Evolutionary conservation across 2,888 invertebrate species (phyloP).

Genomic region (Apodemia hepburni): DNA sequence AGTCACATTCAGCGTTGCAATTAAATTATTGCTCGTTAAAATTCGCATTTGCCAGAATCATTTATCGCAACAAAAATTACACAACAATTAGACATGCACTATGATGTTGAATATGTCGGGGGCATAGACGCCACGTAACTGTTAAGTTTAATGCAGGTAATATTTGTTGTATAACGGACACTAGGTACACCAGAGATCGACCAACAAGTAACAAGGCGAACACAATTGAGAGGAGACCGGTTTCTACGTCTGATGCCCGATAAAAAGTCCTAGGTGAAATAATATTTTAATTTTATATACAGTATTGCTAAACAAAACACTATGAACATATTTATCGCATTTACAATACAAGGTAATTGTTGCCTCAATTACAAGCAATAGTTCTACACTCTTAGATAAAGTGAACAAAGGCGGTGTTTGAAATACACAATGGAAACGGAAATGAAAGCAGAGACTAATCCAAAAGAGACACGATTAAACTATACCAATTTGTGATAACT

Average conservation of each 20-base stretch:
- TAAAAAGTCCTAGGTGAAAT: slow-evolving; percentile 2
- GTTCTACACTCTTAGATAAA: slow-evolving; percentile 6
- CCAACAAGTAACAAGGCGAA: slow-evolving; percentile 50
- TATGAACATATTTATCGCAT: background rate
- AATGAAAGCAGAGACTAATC: background rate
- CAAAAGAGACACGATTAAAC: background rate
- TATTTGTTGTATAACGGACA: slow-evolving; percentile 66
- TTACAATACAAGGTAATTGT: slow-evolving; percentile 3
- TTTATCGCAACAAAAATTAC: slow-evolving; percentile 30
- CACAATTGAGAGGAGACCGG: slow-evolving; percentile 58
- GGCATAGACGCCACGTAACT: slow-evolving; percentile 48
- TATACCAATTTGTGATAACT: background rate
- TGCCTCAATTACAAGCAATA: background rate
- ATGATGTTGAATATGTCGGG: slow-evolving; percentile 47
- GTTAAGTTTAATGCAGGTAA: slow-evolving; percentile 52
- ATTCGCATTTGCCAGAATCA: slow-evolving; percentile 22
- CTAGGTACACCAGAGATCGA: slow-evolving; percentile 43
- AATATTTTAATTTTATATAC: background rate
- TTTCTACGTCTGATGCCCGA: slow-evolving; percentile 32
- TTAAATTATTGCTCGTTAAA: background rate
- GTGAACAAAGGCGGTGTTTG: slow-evolving; percentile 4
- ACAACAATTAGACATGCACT: slow-evolving; percentile 43
- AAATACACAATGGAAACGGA: slow-evolving; percentile 4
- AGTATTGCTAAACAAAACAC: background rate
- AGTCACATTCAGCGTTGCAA: background rate